Percentiles rank a stretch among this genome's conserved stretches.
Conservation (phyloP, 2,113 vertebrate genomes). For the Ophthalmolycus amberensis region DNA sequence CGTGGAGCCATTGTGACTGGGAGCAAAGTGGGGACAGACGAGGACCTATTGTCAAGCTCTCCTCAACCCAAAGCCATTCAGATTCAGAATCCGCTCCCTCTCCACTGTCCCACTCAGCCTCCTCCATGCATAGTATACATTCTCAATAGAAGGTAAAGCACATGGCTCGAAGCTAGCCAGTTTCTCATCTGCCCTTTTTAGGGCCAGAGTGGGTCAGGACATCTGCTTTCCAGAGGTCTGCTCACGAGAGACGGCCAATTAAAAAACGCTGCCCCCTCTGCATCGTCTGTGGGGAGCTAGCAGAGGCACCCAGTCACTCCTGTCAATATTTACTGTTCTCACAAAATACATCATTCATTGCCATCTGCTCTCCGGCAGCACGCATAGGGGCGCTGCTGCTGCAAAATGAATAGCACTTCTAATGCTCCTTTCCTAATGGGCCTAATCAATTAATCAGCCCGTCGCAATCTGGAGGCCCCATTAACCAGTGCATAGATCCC, state of each 20-base stretch:
- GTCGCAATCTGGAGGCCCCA: constrained; percentile 67
- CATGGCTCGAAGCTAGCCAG: constrained; percentile 6
- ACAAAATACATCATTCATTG: constrained; percentile 80
- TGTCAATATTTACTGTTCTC: constrained; percentile 83
- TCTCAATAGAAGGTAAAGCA: constrained; percentile 42
- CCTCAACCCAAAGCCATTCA: constrained; percentile 47
- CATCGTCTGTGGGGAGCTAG: constrained; percentile 53
- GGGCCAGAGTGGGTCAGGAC: constrained; percentile 37
- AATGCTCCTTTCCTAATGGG: constrained; percentile 76
- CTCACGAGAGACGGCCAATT: constrained; percentile 72
- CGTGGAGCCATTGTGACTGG: constrained; percentile 66
- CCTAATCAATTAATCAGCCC: constrained; percentile 80
- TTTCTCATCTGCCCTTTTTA: constrained; percentile 37
- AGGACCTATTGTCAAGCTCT: constrained; percentile 55
- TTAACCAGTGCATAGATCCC: constrained; percentile 65
- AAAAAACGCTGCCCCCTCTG: constrained; percentile 58
- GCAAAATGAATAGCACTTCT: constrained; percentile 77
- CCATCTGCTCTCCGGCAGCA: constrained; percentile 77
- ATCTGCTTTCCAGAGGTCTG: constrained; percentile 58
- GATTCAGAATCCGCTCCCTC: constrained; percentile 44
- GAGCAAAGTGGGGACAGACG: constrained; percentile 58
- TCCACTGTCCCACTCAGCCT: constrained; percentile 11
- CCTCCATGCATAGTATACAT: background rate
- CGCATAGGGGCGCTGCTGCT: constrained; percentile 64
- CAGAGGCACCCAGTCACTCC: constrained; percentile 63